A percentile compares a stretch with the other conserved stretches of the same genome.
Evolutionary conservation across 2,113 vertebrate genomes (phyloP).

Genomic region (Corythoichthys haematopterus): DNA sequence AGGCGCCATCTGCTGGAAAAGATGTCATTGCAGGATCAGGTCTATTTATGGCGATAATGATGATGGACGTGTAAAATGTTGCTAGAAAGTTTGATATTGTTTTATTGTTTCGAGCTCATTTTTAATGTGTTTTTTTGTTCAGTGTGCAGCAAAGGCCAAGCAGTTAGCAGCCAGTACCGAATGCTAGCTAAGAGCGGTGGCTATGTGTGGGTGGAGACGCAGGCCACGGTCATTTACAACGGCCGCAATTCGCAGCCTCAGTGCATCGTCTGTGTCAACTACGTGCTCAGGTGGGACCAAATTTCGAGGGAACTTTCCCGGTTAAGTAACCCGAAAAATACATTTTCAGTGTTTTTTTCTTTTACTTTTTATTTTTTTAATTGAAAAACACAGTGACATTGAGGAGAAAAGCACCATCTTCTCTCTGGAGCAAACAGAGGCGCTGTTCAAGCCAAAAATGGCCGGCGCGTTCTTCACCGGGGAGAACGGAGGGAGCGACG

Average conservation of each 20-base stretch:
- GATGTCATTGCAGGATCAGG: too few relatives aligned
- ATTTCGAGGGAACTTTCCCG: background rate
- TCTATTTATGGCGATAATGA: too few relatives aligned
- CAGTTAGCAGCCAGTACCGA: constrained; percentile 87
- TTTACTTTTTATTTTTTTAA: background rate
- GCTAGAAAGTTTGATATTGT: too few relatives aligned
- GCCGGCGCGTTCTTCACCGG: constrained; percentile 75
- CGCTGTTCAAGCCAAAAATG: constrained; percentile 82
- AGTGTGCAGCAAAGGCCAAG: constrained; percentile 97
- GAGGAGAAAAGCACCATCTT: constrained; percentile 88
- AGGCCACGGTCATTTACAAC: constrained; percentile 94
- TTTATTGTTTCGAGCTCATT: too few relatives aligned
- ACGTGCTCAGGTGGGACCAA: constrained; percentile 84
- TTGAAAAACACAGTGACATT: constrained; percentile 75
- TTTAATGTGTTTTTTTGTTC: constrained; percentile 18
- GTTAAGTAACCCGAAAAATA: background rate
- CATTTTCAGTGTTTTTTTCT: background rate
- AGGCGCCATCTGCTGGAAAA: too few relatives aligned
- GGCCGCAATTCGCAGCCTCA: constrained; percentile 97
- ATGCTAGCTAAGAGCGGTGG: constrained; percentile 94
- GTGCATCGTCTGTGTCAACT: constrained; percentile 95
- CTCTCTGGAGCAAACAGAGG: constrained; percentile 94
- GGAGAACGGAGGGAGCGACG: constrained; percentile 62
- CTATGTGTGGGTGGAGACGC: constrained; percentile 96
- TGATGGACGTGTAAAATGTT: too few relatives aligned